A percentile compares a stretch with the other conserved stretches of the same genome.
Evolutionary conservation across 1,140 invertebrate species (phyloP).

Genomic region (Apis cerana): DNA sequence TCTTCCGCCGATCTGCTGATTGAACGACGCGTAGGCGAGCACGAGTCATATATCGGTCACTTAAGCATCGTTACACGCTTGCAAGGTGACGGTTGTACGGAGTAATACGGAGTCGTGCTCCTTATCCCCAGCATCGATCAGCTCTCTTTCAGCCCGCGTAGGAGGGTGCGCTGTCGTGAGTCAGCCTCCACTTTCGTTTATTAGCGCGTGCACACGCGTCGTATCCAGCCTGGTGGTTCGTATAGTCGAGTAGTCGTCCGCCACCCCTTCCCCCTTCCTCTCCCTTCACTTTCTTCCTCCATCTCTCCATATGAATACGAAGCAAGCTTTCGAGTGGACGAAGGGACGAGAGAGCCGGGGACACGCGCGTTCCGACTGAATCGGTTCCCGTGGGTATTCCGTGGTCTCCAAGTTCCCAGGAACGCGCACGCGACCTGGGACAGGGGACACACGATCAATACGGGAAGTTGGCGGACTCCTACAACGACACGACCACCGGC

Average conservation of each 20-base stretch:
- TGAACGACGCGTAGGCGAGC: not conserved
- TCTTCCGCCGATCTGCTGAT: not conserved
- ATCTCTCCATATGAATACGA: slow-evolving; percentile 63
- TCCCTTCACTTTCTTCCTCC: slow-evolving; percentile 5
- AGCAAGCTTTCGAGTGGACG: slow-evolving; percentile 62
- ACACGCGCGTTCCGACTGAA: slow-evolving; percentile 52
- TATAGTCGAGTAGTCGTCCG: slow-evolving; percentile 37
- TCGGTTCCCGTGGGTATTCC: slow-evolving; percentile 76
- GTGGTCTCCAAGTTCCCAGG: slow-evolving; percentile 74
- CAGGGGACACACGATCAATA: slow-evolving; percentile 73
- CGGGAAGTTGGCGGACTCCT: slow-evolving; percentile 70
- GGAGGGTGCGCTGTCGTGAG: slow-evolving; percentile 61
- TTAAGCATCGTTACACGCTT: slow-evolving; percentile 19
- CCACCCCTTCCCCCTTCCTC: slow-evolving; percentile 45
- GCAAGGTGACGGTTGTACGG: slow-evolving; percentile 17
- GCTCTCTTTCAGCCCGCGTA: slow-evolving; percentile 38
- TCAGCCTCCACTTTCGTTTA: slow-evolving; percentile 73
- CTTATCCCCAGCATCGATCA: slow-evolving; percentile 58
- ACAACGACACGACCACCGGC: slow-evolving; percentile 56
- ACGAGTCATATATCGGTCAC: slow-evolving; percentile 10
- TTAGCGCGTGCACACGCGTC: slow-evolving; percentile 49
- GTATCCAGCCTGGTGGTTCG: slow-evolving; percentile 24
- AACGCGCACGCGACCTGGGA: slow-evolving; percentile 77
- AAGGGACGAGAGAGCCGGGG: slow-evolving; percentile 41
- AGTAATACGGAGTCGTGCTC: slow-evolving; percentile 4